These are phyloP conservation scores for Smittia sp. DNA, from an alignment of 2,888 invertebrate genomes.

Conservation along the genomic window DNA sequence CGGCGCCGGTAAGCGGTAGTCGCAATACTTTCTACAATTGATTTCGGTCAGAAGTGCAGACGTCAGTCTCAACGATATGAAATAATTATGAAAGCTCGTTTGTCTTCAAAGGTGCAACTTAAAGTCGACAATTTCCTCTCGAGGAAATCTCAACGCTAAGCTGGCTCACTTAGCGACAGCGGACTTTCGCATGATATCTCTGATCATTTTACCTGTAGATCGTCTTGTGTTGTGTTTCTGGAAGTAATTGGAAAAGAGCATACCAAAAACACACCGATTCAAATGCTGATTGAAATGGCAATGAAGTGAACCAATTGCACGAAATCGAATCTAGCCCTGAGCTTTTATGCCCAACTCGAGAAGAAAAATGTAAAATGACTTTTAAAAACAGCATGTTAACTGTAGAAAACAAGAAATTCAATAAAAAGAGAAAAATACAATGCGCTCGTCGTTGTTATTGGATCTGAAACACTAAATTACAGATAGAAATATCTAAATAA, in stretches of 20 bases:
- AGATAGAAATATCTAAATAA: too few species aligned
- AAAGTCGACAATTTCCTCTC: constrained; percentile 15
- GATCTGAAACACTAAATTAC: too few species aligned
- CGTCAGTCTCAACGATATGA: not conserved
- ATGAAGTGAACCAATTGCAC: not conserved
- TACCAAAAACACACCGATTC: constrained; percentile 81
- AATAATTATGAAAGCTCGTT: not conserved
- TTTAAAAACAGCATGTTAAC: too few species aligned
- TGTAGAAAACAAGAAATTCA: too few species aligned
- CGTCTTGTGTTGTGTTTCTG: constrained; percentile 80
- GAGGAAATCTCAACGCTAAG: not conserved
- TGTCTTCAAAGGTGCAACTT: not conserved
- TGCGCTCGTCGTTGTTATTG: too few species aligned
- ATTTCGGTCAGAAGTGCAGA: constrained; percentile 14
- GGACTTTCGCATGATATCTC: constrained; percentile 1
- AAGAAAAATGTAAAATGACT: too few species aligned
- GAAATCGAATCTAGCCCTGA: too few species aligned
- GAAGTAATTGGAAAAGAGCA: constrained; percentile 80
- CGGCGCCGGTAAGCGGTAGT: constrained; percentile 19
- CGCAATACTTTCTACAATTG: constrained; percentile 40
- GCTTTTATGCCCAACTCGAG: too few species aligned
- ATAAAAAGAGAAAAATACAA: too few species aligned
- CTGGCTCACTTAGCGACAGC: not conserved
- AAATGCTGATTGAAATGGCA: constrained; percentile 21
- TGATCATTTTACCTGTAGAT: constrained; percentile 26